Evolutionary conservation across 2,113 vertebrate species (phyloP), one percentile per base, ranked within the genome.

Genomic region (Cynopterus brachyotis): DNA sequence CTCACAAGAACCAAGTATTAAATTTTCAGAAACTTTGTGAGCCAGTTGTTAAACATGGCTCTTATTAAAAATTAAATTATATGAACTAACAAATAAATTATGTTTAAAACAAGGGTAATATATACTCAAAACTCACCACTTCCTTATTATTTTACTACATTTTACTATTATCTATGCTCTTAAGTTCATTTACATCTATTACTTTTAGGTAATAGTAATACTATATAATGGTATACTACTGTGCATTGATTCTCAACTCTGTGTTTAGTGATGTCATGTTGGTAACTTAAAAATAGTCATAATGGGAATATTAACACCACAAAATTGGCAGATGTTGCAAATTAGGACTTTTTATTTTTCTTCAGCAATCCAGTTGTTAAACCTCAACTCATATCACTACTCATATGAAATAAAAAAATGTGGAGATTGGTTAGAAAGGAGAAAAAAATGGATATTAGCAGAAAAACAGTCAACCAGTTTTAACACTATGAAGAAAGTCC

Each of bases 21-120:
- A 53, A 85, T 66, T 97, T 83, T 92, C 37, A 91, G 66, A 35
- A 94, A 85, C 24, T 78, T 28, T 86, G 67, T 81, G 70, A 85
- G 19, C 20, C 4, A 7, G 13, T 70, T 92, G 30, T 87, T 94
- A 92, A 79, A 79, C 5, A 93, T 2, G 37, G 37, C 32, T 50
- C 5, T 81, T 72, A 55, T 35, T 87, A 84, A 88, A 90, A 88
- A 76, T 75, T 67, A 66, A 94, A 67, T 62, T 80, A 69, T 8
- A 64, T 42, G 24, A 57, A 35, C 6, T n/a, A 82, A 59, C n/a
- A 94, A 84, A 80, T 64, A 72, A 50, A 47, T 30, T 47, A n/a
- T 69, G 28, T 78, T n/a, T 92, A 50, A 93, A 91, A 89, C 30
- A 45, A 89, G 66, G 59, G n/a, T 50, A 32, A 70, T 40, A 69